These are phyloP conservation scores for Pseudolycoriella hygida DNA, from an alignment of 2,888 invertebrate species.

Conservation along the genomic window DNA sequence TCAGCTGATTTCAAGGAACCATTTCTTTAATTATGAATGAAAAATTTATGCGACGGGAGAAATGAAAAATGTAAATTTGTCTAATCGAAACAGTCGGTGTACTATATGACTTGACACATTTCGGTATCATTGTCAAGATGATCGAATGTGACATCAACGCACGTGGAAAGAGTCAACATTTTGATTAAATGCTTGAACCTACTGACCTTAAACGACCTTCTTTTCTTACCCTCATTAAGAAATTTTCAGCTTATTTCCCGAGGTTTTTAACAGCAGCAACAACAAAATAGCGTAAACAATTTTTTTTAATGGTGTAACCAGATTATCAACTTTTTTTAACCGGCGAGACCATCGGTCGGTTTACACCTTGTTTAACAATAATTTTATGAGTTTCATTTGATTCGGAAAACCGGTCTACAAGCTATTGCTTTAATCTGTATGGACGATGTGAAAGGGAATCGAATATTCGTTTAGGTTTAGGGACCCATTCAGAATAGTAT, in stretches of 20 bases:
- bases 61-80: no score
- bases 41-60: no score
- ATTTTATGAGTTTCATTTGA: background rate
- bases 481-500: no score
- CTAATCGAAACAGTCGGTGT: no score
- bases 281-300: background rate
- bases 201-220: background rate
- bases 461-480: no score
- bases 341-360: background rate
- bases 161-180: background rate
- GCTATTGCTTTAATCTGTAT: no score
- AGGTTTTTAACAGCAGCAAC: background rate
- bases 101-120: no score
- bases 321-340: background rate
- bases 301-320: no score
- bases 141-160: background rate
- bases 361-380: constrained; percentile 5
- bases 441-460: no score
- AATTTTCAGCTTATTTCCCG: background rate
- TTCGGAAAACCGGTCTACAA: no score
- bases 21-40: no score
- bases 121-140: background rate
- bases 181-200: background rate
- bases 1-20: no score
- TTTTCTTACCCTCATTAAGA: background rate